phyloP scores from a whole-genome alignment of 2,113 vertebrate species.

The Orthochromis indermauri region DNA sequence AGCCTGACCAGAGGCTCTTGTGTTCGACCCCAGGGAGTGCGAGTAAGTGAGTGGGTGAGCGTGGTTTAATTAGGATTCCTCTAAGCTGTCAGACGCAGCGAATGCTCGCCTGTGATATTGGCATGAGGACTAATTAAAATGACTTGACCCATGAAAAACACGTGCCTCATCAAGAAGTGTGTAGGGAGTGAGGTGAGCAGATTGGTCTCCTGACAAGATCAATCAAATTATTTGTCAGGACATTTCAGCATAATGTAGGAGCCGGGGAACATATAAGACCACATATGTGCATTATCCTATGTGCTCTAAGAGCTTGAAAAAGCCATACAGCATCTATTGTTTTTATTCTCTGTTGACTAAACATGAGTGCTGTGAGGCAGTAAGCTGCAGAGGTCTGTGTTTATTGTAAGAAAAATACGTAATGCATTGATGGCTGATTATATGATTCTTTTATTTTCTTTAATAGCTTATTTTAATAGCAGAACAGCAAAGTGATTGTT shows the following conservation, averaged over 20 bases:
- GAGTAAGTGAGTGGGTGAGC: background rate
- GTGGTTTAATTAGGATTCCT: background rate
- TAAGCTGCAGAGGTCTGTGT: background rate
- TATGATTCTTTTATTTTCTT: background rate
- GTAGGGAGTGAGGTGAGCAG: background rate
- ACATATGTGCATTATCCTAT: background rate
- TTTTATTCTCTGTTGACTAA: background rate
- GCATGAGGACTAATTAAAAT: constrained; percentile 9
- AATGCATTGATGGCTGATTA: background rate
- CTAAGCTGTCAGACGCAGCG: background rate
- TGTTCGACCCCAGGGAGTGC: background rate
- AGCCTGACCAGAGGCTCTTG: background rate
- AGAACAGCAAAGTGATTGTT: background rate
- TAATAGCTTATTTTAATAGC: background rate
- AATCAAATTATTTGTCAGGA: background rate
- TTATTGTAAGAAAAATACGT: background rate
- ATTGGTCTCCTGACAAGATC: background rate
- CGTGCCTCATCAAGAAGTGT: background rate
- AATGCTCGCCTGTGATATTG: background rate
- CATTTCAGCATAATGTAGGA: background rate
- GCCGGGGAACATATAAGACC: background rate
- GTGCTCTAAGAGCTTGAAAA: background rate
- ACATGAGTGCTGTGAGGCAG: background rate
- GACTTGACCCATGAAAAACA: constrained; percentile 20
- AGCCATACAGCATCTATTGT: background rate